Percentiles rank a stretch among this genome's conserved stretches.
These are phyloP conservation scores for Alloplasta piceator DNA, from an alignment of 2,888 invertebrate genomes.

Conservation along the genomic window DNA sequence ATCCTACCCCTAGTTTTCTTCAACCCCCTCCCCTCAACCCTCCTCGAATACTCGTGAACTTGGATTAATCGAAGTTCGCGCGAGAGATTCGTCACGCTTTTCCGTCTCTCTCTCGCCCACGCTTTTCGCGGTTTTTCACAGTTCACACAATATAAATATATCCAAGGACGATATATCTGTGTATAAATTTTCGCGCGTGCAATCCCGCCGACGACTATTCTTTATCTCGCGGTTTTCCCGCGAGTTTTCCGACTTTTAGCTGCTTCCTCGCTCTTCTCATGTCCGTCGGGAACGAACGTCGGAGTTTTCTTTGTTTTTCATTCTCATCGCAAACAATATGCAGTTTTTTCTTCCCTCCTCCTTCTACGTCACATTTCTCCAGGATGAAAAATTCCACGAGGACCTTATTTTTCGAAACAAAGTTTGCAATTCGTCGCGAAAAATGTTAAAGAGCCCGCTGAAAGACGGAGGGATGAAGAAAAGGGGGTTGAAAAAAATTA, in stretches of 20 bases:
- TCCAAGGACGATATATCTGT: background rate
- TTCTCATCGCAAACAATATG: background rate
- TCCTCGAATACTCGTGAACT: constrained; percentile 58
- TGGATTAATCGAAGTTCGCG: constrained; percentile 62
- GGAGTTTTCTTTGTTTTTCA: background rate
- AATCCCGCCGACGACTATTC: constrained; percentile 19
- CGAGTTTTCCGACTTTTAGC: constrained; percentile 41
- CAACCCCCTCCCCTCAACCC: constrained; percentile 38
- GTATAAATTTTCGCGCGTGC: background rate
- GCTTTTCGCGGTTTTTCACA: background rate
- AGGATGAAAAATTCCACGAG: background rate
- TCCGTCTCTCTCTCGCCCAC: constrained; percentile 39
- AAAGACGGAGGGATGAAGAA: background rate
- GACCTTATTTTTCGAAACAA: background rate
- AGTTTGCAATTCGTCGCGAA: constrained; percentile 4
- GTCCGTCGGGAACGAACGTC: constrained; percentile 37
- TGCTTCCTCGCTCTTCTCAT: constrained; percentile 9
- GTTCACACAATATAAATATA: background rate
- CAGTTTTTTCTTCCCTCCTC: background rate
- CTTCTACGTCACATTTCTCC: background rate
- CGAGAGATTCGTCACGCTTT: constrained; percentile 60
- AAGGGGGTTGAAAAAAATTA: background rate
- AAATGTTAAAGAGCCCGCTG: constrained; percentile 11
- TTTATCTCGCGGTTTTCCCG: constrained; percentile 41
- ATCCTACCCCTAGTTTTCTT: constrained; percentile 29